These are phyloP conservation scores for Fistularia commersonii DNA, from an alignment of 2,797 vertebrate species.

Conservation along the genomic window DNA sequence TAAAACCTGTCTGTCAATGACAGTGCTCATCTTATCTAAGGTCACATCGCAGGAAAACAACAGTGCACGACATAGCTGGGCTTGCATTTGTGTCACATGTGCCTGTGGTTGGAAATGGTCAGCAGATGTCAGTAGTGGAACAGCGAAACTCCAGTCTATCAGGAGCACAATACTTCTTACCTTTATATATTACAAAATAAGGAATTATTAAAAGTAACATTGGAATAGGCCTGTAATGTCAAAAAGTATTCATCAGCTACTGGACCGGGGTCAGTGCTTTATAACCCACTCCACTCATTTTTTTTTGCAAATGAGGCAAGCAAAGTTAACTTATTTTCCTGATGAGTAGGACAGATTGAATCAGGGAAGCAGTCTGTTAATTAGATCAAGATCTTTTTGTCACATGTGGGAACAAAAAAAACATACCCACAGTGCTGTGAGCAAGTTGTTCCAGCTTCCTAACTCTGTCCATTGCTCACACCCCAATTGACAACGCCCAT, in stretches of 20 bases:
- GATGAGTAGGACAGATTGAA: constrained; percentile 44
- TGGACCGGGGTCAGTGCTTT: no score
- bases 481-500: constrained; percentile 64
- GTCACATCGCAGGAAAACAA: constrained; percentile 1
- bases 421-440: constrained; percentile 64
- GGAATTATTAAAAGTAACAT: not conserved
- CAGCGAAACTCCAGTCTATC: constrained; percentile 27
- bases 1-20: constrained; percentile 1
- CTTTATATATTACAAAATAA: not conserved
- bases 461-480: constrained; percentile 51
- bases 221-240: not conserved
- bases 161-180: no score
- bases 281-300: not conserved
- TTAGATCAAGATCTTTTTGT: constrained; percentile 57
- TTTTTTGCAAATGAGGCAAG: constrained; percentile 2
- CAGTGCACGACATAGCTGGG: not conserved
- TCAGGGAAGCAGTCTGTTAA: constrained; percentile 39
- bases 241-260: no score
- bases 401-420: constrained; percentile 62
- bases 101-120: constrained; percentile 47
- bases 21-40: not conserved
- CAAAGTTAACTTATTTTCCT: constrained; percentile 20
- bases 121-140: constrained; percentile 74
- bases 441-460: constrained; percentile 56
- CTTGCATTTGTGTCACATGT: constrained; percentile 10